A percentile compares a stretch with the other conserved stretches of the same genome.
Conservation (phyloP, 2,797 vertebrate genomes). For the Echiichthys vipera region DNA sequence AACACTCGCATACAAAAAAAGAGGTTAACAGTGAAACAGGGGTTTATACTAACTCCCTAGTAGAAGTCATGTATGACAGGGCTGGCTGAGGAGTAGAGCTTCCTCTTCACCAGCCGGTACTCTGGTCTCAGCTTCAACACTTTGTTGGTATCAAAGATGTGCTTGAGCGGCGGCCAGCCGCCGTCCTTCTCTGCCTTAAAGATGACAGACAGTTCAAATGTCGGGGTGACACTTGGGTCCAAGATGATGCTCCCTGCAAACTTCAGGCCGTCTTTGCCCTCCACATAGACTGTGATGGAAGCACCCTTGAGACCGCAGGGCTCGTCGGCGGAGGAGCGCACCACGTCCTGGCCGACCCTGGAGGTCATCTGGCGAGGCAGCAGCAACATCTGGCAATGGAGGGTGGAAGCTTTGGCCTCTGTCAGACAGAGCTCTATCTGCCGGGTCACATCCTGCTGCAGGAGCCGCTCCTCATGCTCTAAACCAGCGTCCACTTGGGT, state of each 20-base stretch:
- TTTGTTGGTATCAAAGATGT: constrained; percentile 74
- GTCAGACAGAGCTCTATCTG: constrained; percentile 81
- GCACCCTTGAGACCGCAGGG: constrained; percentile 86
- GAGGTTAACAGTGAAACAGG: not conserved
- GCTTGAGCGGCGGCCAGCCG: constrained; percentile 76
- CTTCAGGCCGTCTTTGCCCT: constrained; percentile 68
- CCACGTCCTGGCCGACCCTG: constrained; percentile 75
- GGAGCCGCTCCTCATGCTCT: constrained; percentile 65
- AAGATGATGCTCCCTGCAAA: constrained; percentile 71
- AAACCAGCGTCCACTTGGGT: constrained; percentile 47
- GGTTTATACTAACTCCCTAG: constrained; percentile 22
- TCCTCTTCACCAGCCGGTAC: constrained; percentile 86
- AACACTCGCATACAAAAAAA: not conserved
- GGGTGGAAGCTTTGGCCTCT: constrained; percentile 76
- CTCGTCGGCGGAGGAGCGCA: constrained; percentile 73
- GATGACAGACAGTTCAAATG: constrained; percentile 84
- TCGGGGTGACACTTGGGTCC: constrained; percentile 77
- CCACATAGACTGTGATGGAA: constrained; percentile 76
- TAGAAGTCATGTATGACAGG: constrained; percentile 79
- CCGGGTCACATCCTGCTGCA: constrained; percentile 71
- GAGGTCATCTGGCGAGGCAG: constrained; percentile 79
- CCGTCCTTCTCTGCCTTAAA: constrained; percentile 66
- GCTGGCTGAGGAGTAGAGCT: constrained; percentile 86
- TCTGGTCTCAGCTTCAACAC: constrained; percentile 80
- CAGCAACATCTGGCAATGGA: constrained; percentile 81